Conservation (phyloP, 2,113 vertebrate genomes). For the Manacus vitellinus region DNA sequence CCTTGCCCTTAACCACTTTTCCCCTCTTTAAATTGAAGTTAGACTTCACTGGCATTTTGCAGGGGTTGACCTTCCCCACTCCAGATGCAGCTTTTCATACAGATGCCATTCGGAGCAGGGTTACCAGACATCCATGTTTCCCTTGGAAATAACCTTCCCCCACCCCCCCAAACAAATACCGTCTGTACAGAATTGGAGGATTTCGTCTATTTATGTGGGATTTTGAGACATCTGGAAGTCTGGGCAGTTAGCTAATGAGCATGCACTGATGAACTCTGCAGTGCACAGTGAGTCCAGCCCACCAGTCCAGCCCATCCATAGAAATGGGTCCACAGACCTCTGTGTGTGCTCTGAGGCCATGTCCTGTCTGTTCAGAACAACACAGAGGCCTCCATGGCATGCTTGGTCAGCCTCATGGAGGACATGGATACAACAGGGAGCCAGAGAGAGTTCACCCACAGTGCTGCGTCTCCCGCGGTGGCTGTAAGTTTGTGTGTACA, state of each 20-base stretch:
- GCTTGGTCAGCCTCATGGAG: background rate
- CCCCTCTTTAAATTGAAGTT: constrained; percentile 49
- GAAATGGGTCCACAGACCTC: background rate
- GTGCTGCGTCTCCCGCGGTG: background rate
- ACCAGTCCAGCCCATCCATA: background rate
- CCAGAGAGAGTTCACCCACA: background rate
- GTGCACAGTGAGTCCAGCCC: background rate
- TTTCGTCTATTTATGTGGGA: constrained; percentile 60
- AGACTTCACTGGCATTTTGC: constrained; percentile 46
- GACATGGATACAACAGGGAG: fast-evolving
- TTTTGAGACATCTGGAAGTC: constrained; percentile 67
- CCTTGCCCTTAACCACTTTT: constrained; percentile 40
- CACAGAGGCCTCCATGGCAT: fast-evolving
- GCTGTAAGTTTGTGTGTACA: background rate
- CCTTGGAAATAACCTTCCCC: constrained; percentile 44
- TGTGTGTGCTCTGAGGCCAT: background rate
- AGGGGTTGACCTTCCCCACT: background rate
- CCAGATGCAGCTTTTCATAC: constrained; percentile 49
- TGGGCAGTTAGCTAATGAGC: constrained; percentile 51
- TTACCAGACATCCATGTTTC: constrained; percentile 60
- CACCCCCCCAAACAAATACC: background rate
- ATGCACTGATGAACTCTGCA: constrained; percentile 38
- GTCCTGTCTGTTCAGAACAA: background rate
- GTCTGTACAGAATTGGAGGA: constrained; percentile 34
- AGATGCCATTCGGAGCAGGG: constrained; percentile 1